These are phyloP conservation scores for Aspidoscelis tigris DNA, from an alignment of 2,113 vertebrate genomes.

Conservation along the genomic window DNA sequence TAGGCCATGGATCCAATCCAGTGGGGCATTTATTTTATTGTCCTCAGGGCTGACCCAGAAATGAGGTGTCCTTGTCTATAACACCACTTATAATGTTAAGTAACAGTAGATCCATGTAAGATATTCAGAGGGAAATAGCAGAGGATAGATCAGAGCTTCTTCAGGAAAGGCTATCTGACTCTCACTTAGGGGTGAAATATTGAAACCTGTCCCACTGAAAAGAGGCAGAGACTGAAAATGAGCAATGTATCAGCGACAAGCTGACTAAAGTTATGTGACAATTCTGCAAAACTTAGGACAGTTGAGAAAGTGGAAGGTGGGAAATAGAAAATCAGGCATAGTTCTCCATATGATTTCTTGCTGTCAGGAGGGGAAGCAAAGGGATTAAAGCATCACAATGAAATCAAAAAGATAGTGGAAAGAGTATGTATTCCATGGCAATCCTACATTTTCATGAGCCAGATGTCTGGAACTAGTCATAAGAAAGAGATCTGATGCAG, in stretches of 20 bases:
- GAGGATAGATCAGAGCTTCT: not conserved
- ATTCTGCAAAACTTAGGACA: not conserved
- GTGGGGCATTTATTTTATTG: no score
- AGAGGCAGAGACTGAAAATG: not conserved
- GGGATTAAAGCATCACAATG: not conserved
- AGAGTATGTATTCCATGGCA: not conserved
- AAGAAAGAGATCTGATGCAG: not conserved
- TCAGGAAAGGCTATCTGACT: not conserved
- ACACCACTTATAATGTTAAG: not conserved
- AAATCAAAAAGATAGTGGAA: not conserved
- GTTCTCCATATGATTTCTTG: not conserved
- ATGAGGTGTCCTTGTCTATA: no score
- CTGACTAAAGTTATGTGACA: not conserved
- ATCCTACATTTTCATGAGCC: not conserved
- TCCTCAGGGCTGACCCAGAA: not conserved
- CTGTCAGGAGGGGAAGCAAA: not conserved
- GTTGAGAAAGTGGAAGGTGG: not conserved
- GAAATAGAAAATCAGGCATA: not conserved
- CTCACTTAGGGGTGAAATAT: not conserved
- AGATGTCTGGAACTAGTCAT: no score
- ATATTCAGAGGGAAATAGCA: not conserved
- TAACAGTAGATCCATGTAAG: not conserved
- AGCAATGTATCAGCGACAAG: not conserved
- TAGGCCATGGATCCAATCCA: no score
- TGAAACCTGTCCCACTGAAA: not conserved